Percentiles rank a stretch among this genome's conserved stretches.
These are phyloP conservation scores for Sthenelais limicola DNA, from an alignment of 2,888 invertebrate genomes.

Conservation along the genomic window DNA sequence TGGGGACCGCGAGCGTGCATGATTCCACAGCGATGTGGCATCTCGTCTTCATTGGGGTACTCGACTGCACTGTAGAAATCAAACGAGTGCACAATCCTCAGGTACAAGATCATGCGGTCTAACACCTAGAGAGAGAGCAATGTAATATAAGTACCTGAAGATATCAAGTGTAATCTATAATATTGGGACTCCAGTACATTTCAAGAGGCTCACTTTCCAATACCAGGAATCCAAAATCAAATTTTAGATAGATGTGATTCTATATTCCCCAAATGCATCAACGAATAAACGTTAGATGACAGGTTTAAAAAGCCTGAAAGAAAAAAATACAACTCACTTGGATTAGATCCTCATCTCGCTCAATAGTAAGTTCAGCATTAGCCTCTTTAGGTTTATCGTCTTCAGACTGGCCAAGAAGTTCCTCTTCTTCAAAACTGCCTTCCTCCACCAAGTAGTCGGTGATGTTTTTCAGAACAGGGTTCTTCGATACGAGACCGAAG, in stretches of 20 bases:
- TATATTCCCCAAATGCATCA: too few species aligned
- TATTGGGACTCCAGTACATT: too few species aligned
- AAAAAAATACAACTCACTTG: slow-evolving; percentile 76
- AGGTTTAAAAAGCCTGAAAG: not conserved
- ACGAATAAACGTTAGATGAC: too few species aligned
- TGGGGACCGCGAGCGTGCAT: slow-evolving; percentile 95
- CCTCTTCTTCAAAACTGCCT: slow-evolving; percentile 98
- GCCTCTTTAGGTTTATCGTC: slow-evolving; percentile 68
- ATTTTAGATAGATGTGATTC: too few species aligned
- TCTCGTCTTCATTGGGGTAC: slow-evolving; percentile 99
- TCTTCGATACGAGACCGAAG: slow-evolving; percentile 74
- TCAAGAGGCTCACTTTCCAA: too few species aligned
- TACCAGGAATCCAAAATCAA: too few species aligned
- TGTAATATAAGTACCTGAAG: too few species aligned
- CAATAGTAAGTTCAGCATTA: slow-evolving; percentile 72
- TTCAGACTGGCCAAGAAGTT: slow-evolving; percentile 73
- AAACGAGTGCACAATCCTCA: slow-evolving; percentile 97
- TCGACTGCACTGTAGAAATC: slow-evolving; percentile 99
- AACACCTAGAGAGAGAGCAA: slow-evolving; percentile 73
- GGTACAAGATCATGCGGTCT: slow-evolving; percentile 89
- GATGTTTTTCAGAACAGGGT: slow-evolving; percentile 96
- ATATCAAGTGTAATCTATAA: too few species aligned
- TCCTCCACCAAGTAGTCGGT: slow-evolving; percentile 98
- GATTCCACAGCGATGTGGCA: slow-evolving; percentile 99
- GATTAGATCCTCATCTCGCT: slow-evolving; percentile 81